Conservation (phyloP, 2,113 vertebrate genomes). For the Ibidorhyncha struthersii region DNA sequence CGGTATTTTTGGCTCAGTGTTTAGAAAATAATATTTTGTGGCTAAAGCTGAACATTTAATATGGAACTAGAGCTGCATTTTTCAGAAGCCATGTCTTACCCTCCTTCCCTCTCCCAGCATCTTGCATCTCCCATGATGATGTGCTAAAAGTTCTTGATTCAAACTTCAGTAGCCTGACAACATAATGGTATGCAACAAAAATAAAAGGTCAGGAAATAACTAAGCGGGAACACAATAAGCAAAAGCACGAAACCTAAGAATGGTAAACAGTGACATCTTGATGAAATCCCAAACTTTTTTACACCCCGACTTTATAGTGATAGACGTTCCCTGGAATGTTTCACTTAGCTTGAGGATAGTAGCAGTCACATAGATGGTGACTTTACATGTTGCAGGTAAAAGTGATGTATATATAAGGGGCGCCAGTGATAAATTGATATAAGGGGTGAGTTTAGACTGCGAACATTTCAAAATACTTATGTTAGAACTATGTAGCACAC, state of each 20-base stretch:
- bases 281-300: not conserved
- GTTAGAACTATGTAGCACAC: not conserved
- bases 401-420: not conserved
- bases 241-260: not conserved
- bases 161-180: not conserved
- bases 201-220: not conserved
- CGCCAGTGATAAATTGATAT: not conserved
- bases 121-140: not conserved
- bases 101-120: rapidly evolving
- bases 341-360: not conserved
- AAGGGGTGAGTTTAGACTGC: not conserved
- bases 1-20: not conserved
- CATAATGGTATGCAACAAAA: not conserved
- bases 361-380: not conserved
- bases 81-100: not conserved
- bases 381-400: not conserved
- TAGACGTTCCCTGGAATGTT: not conserved
- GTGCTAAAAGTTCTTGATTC: not conserved
- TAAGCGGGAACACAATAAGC: not conserved
- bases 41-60: not conserved
- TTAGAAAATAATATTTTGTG: not conserved
- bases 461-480: not conserved
- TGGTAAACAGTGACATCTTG: not conserved
- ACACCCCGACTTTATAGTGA: not conserved
- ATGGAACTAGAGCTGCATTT: not conserved